Base-by-base conservation (phyloP, 1,140 invertebrate species). In the Mesaphorura yosii region DNA sequence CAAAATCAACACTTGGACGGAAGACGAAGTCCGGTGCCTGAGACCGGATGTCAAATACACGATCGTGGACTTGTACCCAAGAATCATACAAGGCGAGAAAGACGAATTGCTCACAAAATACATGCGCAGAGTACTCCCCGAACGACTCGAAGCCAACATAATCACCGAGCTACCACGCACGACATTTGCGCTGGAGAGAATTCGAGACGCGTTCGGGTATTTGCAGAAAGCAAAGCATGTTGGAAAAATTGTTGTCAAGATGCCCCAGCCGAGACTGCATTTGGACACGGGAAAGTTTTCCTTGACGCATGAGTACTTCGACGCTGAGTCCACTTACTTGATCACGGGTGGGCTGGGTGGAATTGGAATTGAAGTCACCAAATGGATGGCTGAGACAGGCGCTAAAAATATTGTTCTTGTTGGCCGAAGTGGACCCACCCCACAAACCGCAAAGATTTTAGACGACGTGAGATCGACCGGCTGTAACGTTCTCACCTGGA, bases 281-380 rank as follows among this genome's bases (percentile, higher is more conserved):
- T 19, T 22, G 12, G 25, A 23, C 25, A 19, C 14, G 12, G 40
- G 40, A 2, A 42, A 42, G 12, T 17, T 19, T 42, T n/a, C n/a
- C n/a, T n/a, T n/a, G n/a, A n/a, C n/a, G n/a, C n/a, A n/a, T n/a
- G n/a, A n/a, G n/a, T n/a, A n/a, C 5, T 51, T 51, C 23, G 41
- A 40, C 17, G 12, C 31, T 2, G 37, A 44, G 10, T 38, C 29
- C 26, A 56, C 48, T 26, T 56, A 56, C 29, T 31, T 56, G 4
- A 51, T 56, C 7, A 51, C 48, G 1, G 54, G 55, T 20, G 55
- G 55, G 1, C 28, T 57, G 14, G 55, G 49, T 22, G 55, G 55
- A 25, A 22, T 57, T n/a, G 55, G 55, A 15, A 39, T 57, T 5
- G 45, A 53, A 45, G 51, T 57, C 25, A 29, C 42, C 3, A 48